Conservation (phyloP, 1,140 invertebrate species). For the Zaprionus capensis region DNA sequence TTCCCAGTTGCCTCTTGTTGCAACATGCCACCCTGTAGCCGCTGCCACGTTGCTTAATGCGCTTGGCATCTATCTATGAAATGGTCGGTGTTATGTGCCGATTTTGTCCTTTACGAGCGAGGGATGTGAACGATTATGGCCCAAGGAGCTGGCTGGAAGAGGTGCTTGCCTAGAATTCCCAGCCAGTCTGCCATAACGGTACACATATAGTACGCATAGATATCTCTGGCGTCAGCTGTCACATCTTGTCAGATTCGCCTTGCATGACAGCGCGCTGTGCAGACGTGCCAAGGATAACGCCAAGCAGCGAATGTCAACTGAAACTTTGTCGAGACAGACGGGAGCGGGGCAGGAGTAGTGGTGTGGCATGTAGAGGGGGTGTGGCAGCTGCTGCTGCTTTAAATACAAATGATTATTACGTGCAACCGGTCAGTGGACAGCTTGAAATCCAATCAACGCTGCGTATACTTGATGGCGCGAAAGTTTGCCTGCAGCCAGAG, state of each 20-base stretch:
- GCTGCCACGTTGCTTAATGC: slow-evolving; percentile 19
- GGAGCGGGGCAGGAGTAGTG: neutral
- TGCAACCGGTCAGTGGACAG: slow-evolving; percentile 52
- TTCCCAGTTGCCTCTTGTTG: too few relatives aligned
- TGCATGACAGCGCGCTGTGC: slow-evolving; percentile 46
- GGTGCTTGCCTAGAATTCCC: neutral
- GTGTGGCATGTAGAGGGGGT: neutral
- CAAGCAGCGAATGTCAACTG: slow-evolving; percentile 31
- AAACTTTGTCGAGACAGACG: slow-evolving; percentile 11
- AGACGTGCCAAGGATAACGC: slow-evolving; percentile 78
- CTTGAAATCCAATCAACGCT: slow-evolving; percentile 74
- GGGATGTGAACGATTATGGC: slow-evolving; percentile 67
- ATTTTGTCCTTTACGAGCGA: slow-evolving; percentile 61
- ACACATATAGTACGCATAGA: slow-evolving; percentile 29
- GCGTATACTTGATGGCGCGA: slow-evolving; percentile 66
- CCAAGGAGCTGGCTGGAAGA: slow-evolving; percentile 8
- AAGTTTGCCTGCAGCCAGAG: slow-evolving; percentile 21
- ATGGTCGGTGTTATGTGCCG: slow-evolving; percentile 55
- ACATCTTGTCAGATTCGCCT: slow-evolving; percentile 72
- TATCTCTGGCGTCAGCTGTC: slow-evolving; percentile 58
- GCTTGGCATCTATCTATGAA: slow-evolving; percentile 46
- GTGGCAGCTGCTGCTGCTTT: slow-evolving; percentile 22
- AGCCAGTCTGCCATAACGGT: slow-evolving; percentile 13
- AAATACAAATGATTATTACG: slow-evolving; percentile 56
- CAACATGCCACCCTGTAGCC: neutral